phyloP scores from a whole-genome alignment of 2,888 invertebrate species.

The Fragum whitleyi region DNA sequence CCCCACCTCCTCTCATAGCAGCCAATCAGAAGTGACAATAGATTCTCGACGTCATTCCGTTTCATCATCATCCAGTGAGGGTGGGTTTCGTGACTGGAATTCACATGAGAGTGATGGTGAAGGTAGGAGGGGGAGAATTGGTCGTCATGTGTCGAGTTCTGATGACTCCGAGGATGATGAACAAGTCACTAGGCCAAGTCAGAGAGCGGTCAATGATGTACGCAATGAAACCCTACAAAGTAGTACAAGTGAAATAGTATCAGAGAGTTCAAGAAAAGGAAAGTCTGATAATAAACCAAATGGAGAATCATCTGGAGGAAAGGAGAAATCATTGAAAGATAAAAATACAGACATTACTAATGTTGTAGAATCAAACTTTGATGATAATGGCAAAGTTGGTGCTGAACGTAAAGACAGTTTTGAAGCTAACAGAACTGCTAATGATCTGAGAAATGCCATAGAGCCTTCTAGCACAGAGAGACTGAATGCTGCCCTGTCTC shows the following conservation, averaged over 20 bases:
- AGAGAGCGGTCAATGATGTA: neutral
- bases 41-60: slow-evolving; percentile 52
- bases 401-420: neutral
- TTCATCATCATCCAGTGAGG: slow-evolving; percentile 58
- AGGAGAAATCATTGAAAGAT: neutral
- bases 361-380: slow-evolving; percentile 5
- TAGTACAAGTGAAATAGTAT: neutral
- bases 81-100: slow-evolving; percentile 38
- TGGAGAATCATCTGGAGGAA: slow-evolving; percentile 1
- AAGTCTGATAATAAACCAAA: slow-evolving; percentile 5
- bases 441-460: neutral
- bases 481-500: neutral
- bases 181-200: neutral
- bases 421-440: neutral
- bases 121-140: slow-evolving; percentile 46
- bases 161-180: slow-evolving; percentile 28
- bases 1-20: slow-evolving; percentile 59
- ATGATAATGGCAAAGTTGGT: neutral
- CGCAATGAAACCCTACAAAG: neutral
- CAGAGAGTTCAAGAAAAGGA: neutral
- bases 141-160: slow-evolving; percentile 59
- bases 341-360: neutral
- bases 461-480: neutral
- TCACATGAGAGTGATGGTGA: slow-evolving; percentile 24
- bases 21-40: slow-evolving; percentile 59